Base-by-base conservation (phyloP, 2,797 vertebrate genomes). In the Chelidonichthys spinosus region DNA sequence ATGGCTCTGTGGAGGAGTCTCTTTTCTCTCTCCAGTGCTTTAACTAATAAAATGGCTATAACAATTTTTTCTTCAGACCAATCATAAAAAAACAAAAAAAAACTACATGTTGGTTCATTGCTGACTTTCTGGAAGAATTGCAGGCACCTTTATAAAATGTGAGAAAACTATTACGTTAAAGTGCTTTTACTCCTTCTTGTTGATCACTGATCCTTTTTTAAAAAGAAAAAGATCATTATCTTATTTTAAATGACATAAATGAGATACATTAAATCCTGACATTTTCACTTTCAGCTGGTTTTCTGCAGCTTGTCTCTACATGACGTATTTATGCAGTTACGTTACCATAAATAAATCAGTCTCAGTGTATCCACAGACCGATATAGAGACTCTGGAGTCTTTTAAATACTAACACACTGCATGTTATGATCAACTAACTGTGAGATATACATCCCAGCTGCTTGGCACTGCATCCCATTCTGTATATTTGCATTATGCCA, bases 361-460 rank as follows among this genome's bases (percentile, higher is more conserved):
- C 32, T 61, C 69, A n/a, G 6, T 55, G 17, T 52, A 42, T 67
- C 39, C 37, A 33, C 42, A 18, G 35, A 66, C 36, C 6, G 73
- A 63, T 15, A 44, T n/a, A 77, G 2, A 1, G 35, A 42, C n/a
- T 66, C 63, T 42, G 43, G 49, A 52, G 39, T 36, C 15, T 50
- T 81, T 63, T n/a, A 46, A 76, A 74, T 56, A 68, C 8, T 10
- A 64, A 53, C 68, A 55, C 17, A 64, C 7, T 62, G 33, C n/a
- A 32, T 53, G 8, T 56, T 65, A 47, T 43, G 32, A 63, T 73
- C 33, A 42, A 69, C 36, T 55, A 25, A 74, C 40, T 74, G 54
- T 8, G 40, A 63, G 42, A 8, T 13, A 25, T 11, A 49, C 32
- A 37, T 36, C 6, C 4, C 62, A 70, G 66, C 63, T 35, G 52